Conservation (phyloP, 1,140 invertebrate species). For the Philopotamus ludificatus region DNA sequence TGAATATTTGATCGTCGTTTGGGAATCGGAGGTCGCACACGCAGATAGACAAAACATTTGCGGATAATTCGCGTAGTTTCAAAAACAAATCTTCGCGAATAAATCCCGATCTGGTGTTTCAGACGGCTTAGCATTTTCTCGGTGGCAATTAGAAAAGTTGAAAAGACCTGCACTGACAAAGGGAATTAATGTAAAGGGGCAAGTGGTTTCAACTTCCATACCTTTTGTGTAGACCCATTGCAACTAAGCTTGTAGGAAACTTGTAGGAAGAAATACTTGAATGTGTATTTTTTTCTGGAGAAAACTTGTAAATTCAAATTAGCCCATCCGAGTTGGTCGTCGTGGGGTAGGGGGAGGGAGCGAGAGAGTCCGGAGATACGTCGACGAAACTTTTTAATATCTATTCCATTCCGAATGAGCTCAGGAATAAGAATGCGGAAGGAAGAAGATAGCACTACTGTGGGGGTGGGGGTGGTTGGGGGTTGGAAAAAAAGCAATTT, state of each 20-base stretch:
- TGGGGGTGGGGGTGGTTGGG: neutral
- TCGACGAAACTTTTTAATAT: conserved; percentile 42
- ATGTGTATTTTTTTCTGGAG: conserved; percentile 30
- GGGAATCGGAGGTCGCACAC: conserved; percentile 21
- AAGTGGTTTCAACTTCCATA: conserved; percentile 26
- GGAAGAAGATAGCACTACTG: conserved; percentile 7
- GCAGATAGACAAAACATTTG: neutral
- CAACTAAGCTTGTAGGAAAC: conserved; percentile 35
- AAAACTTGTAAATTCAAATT: conserved; percentile 43
- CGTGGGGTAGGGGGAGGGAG: conserved; percentile 8
- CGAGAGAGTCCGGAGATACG: conserved; percentile 22
- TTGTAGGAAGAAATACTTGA: conserved; percentile 34
- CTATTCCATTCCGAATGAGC: conserved; percentile 41
- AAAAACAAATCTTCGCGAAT: too few species aligned
- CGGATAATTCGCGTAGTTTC: too few species aligned
- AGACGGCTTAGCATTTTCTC: neutral
- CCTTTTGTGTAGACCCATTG: conserved; percentile 33
- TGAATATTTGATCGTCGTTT: conserved; percentile 40
- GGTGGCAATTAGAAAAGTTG: conserved; percentile 1
- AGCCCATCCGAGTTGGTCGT: conserved; percentile 40
- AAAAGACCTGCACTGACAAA: conserved; percentile 24
- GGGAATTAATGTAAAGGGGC: conserved; percentile 37
- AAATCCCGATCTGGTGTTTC: neutral
- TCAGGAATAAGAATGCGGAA: conserved; percentile 38
- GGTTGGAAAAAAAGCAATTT: conserved; percentile 34